These are phyloP conservation scores for Eilema caniola DNA, from an alignment of 2,888 invertebrate genomes.

Conservation along the genomic window DNA sequence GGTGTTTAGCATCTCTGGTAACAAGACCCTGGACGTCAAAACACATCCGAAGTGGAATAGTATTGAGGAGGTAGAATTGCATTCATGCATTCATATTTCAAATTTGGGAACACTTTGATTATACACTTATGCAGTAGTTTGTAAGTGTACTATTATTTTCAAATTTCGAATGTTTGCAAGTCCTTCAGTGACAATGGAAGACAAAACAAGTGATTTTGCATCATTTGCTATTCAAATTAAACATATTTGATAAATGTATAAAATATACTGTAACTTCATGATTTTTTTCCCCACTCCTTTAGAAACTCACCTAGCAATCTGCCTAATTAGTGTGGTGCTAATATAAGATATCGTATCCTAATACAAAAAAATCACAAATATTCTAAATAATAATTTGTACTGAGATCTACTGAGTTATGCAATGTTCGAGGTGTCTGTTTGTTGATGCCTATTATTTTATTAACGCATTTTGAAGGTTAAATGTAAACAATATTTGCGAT, in stretches of 20 bases:
- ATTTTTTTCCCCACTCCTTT: neutral
- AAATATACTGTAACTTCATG: neutral
- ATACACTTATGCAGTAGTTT: no score
- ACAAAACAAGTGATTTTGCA: no score
- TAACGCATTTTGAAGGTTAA: neutral
- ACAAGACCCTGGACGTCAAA: no score
- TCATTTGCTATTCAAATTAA: neutral
- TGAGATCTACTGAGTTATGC: constrained; percentile 56
- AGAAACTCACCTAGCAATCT: neutral
- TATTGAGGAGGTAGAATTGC: no score
- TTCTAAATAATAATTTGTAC: constrained; percentile 37
- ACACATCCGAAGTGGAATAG: no score
- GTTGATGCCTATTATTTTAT: constrained; percentile 28
- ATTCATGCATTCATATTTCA: no score
- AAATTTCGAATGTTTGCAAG: neutral
- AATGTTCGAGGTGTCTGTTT: constrained; percentile 59
- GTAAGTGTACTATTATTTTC: neutral
- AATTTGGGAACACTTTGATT: no score
- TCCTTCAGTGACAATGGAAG: no score
- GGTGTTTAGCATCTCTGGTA: no score
- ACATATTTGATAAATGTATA: neutral
- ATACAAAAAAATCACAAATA: constrained; percentile 32
- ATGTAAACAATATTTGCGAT: constrained; percentile 32
- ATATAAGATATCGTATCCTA: constrained; percentile 3
- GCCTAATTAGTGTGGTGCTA: constrained; percentile 28